These are phyloP conservation scores for Nephrotoma appendiculata DNA, from an alignment of 2,888 invertebrate species.

Conservation along the genomic window DNA sequence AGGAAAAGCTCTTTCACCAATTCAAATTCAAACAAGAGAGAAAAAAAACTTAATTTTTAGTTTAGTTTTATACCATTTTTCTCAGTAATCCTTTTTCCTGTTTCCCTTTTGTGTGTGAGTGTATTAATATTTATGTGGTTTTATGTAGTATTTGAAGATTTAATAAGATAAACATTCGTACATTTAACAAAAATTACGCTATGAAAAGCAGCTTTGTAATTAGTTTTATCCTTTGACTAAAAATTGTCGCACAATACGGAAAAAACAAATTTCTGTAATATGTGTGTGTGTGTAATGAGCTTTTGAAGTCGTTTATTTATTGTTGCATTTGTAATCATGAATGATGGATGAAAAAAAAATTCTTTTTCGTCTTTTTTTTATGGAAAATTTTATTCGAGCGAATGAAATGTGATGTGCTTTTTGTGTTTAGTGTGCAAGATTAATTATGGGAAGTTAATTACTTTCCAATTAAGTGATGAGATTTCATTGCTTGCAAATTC, in stretches of 20 bases:
- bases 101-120: no score
- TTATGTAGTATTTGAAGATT: neutral
- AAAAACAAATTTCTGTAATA: neutral
- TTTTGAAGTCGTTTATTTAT: neutral
- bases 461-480: no score
- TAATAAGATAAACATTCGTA: neutral
- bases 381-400: no score
- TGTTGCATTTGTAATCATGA: neutral
- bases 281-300: neutral
- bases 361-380: no score
- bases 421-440: no score
- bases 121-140: no score
- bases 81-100: no score
- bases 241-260: neutral
- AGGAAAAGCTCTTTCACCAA: neutral
- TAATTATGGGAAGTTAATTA: no score
- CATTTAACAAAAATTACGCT: neutral
- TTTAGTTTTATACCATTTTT: neutral
- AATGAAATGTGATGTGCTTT: no score
- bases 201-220: neutral
- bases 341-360: neutral
- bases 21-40: neutral
- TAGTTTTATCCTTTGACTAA: neutral
- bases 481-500: no score
- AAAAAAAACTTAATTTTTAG: neutral